phyloP scores from a whole-genome alignment of 2,113 vertebrate species.

The Scortum barcoo region DNA sequence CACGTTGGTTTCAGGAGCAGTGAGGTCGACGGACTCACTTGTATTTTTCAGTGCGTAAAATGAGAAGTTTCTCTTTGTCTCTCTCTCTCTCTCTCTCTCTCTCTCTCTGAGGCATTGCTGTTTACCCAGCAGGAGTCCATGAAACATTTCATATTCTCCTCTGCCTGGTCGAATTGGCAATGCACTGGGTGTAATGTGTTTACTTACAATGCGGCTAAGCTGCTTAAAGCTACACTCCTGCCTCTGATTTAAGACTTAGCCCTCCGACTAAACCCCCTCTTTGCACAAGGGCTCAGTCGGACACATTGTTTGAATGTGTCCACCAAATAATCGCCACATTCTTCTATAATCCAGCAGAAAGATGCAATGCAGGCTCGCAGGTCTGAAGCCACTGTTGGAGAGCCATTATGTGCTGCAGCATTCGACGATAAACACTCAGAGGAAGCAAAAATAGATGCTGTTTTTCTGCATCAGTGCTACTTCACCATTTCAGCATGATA shows the following conservation, averaged over 20 bases:
- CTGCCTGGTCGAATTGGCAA: constrained; percentile 9
- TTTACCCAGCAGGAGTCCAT: constrained; percentile 41
- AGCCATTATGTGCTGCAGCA: background rate
- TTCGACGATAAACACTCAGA: constrained; percentile 20
- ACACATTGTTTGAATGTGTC: constrained; percentile 39
- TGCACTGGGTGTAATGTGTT: constrained; percentile 57
- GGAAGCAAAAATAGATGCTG: background rate
- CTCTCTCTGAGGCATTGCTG: constrained; percentile 19
- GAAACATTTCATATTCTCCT: constrained; percentile 49
- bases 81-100: background rate
- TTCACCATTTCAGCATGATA: background rate
- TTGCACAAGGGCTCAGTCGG: constrained; percentile 13
- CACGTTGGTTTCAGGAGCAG: constrained; percentile 13
- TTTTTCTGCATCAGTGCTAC: background rate
- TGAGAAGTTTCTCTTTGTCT: constrained; percentile 14
- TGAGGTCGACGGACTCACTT: background rate
- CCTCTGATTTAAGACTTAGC: constrained; percentile 58
- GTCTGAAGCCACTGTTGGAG: background rate
- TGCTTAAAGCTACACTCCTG: constrained; percentile 61
- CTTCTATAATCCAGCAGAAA: constrained; percentile 32
- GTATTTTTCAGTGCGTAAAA: constrained; percentile 9
- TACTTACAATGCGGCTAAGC: constrained; percentile 63
- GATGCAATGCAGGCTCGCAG: constrained; percentile 17
- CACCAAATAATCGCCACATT: constrained; percentile 47
- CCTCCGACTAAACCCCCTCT: constrained; percentile 26